A percentile compares a stretch with the other conserved stretches of the same genome.
phyloP scores from a whole-genome alignment of 1,140 invertebrate species.

The Agrypnia vestita region DNA sequence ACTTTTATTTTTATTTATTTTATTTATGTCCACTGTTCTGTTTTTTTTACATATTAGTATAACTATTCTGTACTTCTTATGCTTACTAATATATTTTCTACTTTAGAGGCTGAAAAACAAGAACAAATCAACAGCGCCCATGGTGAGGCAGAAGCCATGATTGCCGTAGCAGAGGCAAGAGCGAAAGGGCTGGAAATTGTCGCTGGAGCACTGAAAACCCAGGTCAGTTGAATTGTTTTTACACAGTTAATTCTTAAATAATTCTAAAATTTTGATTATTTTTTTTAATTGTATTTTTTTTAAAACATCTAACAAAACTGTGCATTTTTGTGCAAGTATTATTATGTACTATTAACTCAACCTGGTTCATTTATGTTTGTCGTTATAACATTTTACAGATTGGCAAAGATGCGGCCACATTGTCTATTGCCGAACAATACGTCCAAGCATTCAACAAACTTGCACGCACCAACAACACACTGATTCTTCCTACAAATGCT shows the following conservation, averaged over 20 bases:
- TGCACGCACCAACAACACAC: constrained; percentile 94
- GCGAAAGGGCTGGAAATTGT: constrained; percentile 85
- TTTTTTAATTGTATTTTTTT: no score
- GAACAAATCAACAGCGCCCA: constrained; percentile 91
- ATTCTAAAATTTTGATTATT: neutral
- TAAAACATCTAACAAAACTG: neutral
- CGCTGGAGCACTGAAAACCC: constrained; percentile 77
- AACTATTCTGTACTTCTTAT: neutral
- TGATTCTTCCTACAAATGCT: constrained; percentile 94
- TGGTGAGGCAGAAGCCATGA: constrained; percentile 90
- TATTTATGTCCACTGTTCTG: no score
- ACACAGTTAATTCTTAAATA: neutral
- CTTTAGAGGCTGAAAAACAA: constrained; percentile 85
- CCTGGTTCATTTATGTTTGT: neutral
- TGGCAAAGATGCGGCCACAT: constrained; percentile 90
- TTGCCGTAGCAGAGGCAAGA: constrained; percentile 89
- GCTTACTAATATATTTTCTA: constrained; percentile 2
- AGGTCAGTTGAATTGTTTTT: constrained; percentile 64
- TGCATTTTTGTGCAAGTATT: neutral
- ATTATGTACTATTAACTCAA: neutral
- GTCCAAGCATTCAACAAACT: constrained; percentile 94
- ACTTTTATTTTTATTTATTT: no score
- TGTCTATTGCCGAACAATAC: constrained; percentile 97
- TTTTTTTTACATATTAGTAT: no score
- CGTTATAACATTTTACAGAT: constrained; percentile 68